phyloP scores from a whole-genome alignment of 2,797 vertebrate genomes.

The Spinus pinus region DNA sequence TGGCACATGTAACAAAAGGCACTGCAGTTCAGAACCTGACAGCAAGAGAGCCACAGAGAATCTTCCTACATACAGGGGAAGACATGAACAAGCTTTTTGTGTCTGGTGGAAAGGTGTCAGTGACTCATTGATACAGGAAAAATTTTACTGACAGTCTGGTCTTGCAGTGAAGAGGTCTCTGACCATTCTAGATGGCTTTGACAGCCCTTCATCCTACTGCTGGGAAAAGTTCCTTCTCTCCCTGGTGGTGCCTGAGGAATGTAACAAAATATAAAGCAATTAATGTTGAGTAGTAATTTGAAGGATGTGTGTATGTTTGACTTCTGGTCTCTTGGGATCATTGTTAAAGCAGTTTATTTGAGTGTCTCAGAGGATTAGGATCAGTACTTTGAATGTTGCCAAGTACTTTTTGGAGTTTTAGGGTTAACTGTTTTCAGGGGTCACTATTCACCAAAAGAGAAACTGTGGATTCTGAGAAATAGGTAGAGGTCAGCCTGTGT shows the following conservation, averaged over 20 bases:
- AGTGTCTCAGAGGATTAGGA: neutral
- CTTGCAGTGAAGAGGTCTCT: neutral
- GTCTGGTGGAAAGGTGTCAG: neutral
- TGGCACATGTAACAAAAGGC: neutral
- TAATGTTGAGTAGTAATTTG: neutral
- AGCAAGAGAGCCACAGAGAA: accelerated
- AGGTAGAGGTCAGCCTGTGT: neutral
- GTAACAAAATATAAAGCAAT: neutral
- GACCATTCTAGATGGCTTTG: neutral
- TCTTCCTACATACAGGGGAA: neutral
- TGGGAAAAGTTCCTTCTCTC: neutral
- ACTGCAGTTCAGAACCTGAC: neutral
- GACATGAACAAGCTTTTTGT: neutral
- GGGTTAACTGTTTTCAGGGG: neutral
- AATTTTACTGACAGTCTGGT: neutral
- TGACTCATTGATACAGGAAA: neutral
- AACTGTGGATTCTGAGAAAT: neutral
- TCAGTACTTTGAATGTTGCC: neutral
- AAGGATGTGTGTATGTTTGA: neutral
- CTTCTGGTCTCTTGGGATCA: neutral
- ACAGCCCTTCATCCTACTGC: neutral
- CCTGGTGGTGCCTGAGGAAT: neutral
- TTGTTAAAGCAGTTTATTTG: neutral
- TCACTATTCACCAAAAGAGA: neutral
- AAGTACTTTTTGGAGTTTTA: neutral